Evolutionary conservation across 2,113 vertebrate species (phyloP).

Genomic region (Columba janthina): DNA sequence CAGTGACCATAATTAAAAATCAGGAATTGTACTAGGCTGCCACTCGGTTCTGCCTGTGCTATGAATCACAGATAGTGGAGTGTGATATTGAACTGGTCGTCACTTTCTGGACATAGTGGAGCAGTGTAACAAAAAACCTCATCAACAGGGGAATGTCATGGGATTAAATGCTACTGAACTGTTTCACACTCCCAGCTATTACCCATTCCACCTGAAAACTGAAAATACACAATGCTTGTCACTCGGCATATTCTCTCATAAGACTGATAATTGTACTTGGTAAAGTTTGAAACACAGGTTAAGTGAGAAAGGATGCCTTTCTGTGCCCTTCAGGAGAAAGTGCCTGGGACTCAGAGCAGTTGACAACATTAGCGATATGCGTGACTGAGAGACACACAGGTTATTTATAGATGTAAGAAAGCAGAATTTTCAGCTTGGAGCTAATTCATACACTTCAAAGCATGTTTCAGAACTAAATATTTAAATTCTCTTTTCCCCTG

Average conservation of each 20-base stretch:
- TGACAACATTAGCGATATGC: background rate
- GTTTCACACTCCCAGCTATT: background rate
- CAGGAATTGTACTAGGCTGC: background rate
- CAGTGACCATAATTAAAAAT: background rate
- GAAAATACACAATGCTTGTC: background rate
- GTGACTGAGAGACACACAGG: background rate
- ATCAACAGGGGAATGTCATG: background rate
- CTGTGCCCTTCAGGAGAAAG: background rate
- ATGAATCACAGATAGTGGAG: accelerated
- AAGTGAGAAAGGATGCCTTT: background rate
- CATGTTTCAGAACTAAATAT: constrained; percentile 31
- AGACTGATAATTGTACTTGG: background rate
- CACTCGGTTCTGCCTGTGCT: accelerated
- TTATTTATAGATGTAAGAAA: constrained; percentile 42
- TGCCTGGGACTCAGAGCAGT: background rate
- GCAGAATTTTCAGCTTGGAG: constrained; percentile 35
- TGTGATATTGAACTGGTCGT: background rate
- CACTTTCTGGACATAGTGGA: background rate
- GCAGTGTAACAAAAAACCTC: background rate
- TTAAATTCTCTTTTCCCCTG: constrained; percentile 32
- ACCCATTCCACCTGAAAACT: background rate
- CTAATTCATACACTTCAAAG: constrained; percentile 52
- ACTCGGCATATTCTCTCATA: background rate
- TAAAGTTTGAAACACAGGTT: background rate
- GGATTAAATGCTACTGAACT: background rate